Evolutionary conservation across 2,113 vertebrate species (phyloP).

Genomic region (Ramphastos sulfuratus): DNA sequence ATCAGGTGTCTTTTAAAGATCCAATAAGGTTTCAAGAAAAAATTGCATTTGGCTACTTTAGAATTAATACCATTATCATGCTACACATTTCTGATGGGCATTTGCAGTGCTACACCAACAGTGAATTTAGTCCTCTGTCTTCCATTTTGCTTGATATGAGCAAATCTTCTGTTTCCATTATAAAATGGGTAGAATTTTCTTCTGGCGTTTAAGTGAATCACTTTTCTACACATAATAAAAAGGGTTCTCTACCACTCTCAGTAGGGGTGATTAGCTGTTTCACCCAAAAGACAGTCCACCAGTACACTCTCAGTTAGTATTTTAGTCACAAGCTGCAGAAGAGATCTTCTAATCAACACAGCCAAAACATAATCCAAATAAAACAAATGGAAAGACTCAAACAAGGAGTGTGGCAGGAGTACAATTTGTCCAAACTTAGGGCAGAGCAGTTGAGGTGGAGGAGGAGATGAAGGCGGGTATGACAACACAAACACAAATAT

Average conservation of each 20-base stretch:
- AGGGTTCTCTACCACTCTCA: neutral
- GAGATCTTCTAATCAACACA: neutral
- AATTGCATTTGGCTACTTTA: neutral
- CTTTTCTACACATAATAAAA: neutral
- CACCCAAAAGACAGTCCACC: neutral
- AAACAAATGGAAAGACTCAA: neutral
- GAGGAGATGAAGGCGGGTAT: neutral
- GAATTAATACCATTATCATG: neutral
- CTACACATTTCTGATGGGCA: neutral
- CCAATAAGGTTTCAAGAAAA: neutral
- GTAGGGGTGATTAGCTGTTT: neutral
- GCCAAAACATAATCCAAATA: neutral
- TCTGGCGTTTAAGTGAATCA: neutral
- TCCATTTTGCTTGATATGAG: neutral
- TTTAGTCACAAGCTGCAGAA: neutral
- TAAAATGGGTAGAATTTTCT: neutral
- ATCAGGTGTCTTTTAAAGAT: neutral
- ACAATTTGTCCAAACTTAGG: neutral
- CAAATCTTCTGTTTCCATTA: neutral
- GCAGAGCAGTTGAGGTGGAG: neutral
- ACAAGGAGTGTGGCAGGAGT: neutral
- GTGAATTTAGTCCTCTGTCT: neutral
- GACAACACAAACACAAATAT: neutral
- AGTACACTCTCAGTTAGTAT: neutral
- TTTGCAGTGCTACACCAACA: neutral